Conservation (phyloP, 2,797 vertebrate species). For the Pitangus sulphuratus region DNA sequence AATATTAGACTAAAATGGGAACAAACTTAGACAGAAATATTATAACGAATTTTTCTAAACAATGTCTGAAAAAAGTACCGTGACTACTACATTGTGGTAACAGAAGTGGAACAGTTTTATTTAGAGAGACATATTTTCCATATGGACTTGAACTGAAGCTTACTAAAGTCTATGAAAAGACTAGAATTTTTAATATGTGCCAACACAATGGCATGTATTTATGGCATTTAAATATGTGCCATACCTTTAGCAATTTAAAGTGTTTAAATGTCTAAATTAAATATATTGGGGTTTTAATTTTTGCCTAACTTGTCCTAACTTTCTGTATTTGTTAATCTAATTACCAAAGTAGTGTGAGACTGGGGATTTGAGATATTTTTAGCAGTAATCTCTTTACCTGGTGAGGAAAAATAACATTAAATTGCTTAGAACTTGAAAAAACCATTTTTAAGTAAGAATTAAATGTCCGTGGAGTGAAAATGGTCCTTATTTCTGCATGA, state of each 20-base stretch:
- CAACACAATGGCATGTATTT: background rate
- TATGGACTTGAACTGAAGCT: background rate
- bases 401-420: background rate
- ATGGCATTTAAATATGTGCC: no score
- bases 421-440: background rate
- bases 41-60: constrained; percentile 54
- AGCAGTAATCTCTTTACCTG: background rate
- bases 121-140: constrained; percentile 42
- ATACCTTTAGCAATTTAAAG: background rate
- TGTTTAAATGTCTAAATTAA: background rate
- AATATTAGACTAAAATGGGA: constrained; percentile 75
- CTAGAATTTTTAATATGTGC: background rate
- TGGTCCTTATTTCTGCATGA: background rate
- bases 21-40: constrained; percentile 74
- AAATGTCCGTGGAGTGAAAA: background rate
- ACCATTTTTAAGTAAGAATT: background rate
- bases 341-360: background rate
- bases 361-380: background rate
- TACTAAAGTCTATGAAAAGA: background rate
- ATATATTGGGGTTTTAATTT: background rate
- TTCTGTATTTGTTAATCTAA: background rate
- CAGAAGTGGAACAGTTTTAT: constrained; percentile 37
- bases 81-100: constrained; percentile 32
- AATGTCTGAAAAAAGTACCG: constrained; percentile 46
- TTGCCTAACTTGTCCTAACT: background rate